Conservation (phyloP, 2,797 vertebrate genomes). For the Chiloscyllium punctatum region DNA sequence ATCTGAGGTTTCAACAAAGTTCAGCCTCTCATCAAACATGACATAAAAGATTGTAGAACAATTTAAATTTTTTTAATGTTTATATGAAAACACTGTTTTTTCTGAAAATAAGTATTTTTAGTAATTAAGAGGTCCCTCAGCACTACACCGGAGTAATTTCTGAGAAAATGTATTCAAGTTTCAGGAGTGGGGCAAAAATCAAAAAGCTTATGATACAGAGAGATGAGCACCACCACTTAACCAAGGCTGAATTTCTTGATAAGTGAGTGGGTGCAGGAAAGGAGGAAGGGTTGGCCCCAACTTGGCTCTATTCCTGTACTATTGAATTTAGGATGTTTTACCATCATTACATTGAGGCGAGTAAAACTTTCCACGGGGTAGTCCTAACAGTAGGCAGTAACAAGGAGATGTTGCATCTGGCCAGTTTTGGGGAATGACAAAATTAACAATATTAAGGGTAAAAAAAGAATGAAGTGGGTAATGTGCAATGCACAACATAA, state of each 20-base stretch:
- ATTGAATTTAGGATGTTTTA: not conserved
- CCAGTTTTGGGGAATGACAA: too few relatives aligned
- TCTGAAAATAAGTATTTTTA: not conserved
- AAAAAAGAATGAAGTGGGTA: not conserved
- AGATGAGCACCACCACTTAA: not conserved
- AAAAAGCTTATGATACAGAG: not conserved
- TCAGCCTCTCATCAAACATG: not conserved
- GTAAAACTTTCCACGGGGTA: not conserved
- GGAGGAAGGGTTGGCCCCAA: not conserved
- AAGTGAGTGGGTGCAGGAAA: not conserved
- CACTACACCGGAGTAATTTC: not conserved
- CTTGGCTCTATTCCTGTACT: too few relatives aligned
- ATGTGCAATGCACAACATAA: not conserved
- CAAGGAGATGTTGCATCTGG: too few relatives aligned
- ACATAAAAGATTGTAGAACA: not conserved
- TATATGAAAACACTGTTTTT: not conserved
- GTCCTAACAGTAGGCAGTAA: not conserved
- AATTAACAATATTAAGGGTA: not conserved
- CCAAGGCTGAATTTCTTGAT: not conserved
- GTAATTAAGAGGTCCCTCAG: not conserved
- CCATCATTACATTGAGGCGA: not conserved
- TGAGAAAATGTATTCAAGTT: not conserved
- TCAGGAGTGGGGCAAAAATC: not conserved
- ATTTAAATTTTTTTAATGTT: not conserved
- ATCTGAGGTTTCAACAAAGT: too few relatives aligned